A percentile compares a stretch with the other conserved stretches of the same genome.
Evolutionary conservation across 1,140 invertebrate genomes (phyloP).

Genomic region (Carcinoscorpius rotundicauda): DNA sequence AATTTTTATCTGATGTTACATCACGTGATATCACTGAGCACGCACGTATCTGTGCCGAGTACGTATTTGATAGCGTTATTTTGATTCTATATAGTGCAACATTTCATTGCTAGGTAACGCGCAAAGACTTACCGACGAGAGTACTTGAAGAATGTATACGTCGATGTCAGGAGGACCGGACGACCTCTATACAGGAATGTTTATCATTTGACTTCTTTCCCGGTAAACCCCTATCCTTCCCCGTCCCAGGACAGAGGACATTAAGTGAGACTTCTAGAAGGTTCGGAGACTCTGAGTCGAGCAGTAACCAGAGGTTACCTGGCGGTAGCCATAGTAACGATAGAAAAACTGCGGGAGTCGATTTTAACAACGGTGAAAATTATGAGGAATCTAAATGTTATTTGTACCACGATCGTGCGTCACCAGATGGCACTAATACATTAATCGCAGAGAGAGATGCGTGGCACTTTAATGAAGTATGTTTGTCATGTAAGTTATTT

Average conservation of each 20-base stretch:
- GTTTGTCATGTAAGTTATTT: conserved; percentile 58
- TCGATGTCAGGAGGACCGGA: conserved; percentile 65
- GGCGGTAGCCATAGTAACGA: background rate
- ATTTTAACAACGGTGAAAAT: conserved; percentile 34
- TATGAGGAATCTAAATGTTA: conserved; percentile 83
- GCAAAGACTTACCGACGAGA: conserved; percentile 64
- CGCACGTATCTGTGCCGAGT: too few species aligned
- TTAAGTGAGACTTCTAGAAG: too few species aligned
- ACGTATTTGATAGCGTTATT: too few species aligned
- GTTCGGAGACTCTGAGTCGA: background rate
- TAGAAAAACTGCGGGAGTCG: background rate
- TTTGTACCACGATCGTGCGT: conserved; percentile 64
- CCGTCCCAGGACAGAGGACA: too few species aligned
- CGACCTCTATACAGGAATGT: conserved; percentile 58
- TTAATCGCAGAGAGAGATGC: conserved; percentile 71
- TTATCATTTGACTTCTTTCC: conserved; percentile 82
- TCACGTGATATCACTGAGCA: too few species aligned
- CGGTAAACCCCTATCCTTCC: conserved; percentile 50
- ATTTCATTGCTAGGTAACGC: conserved; percentile 44
- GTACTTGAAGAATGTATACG: conserved; percentile 73
- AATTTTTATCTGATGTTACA: too few species aligned
- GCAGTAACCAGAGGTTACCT: background rate
- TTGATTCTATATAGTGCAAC: too few species aligned
- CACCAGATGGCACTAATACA: conserved; percentile 70
- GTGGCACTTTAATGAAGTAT: conserved; percentile 78